Base-by-base conservation (phyloP, 1,140 invertebrate genomes). In the Drosophila kurseongensis region DNA sequence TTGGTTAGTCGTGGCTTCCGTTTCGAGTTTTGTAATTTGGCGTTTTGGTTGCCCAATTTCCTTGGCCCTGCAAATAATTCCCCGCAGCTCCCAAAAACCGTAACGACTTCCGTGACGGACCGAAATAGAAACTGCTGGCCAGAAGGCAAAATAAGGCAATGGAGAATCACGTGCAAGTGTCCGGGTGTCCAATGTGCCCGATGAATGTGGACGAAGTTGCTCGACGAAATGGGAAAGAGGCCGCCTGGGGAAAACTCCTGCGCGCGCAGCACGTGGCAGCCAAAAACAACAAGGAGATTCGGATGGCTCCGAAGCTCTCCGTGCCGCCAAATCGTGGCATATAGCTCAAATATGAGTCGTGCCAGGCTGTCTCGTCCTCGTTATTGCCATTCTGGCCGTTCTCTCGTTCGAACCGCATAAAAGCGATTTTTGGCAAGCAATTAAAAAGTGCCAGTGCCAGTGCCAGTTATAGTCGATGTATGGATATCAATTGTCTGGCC, bases 211-310 rank as follows among this genome's bases (percentile, higher is more conserved):
- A 75, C 61, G 83, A 83, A 78, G 68, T 78, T 67, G 59, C 69
- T 75, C 75, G 71, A 55, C 66, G 69, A 67, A 83, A 72, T 82
- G 67, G 40, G 57, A 62, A 42, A 68, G 61, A 50, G 57, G 13
- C 58, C 41, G 56, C 45, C 52, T 12, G 44, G 41, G 61, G 62
- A 51, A 58, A 85, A 86, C 78, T 76, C 58, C 81, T 89, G 84
- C 84, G 84, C 84, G 85, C 84, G 84, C 84, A 89, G 85, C 84
- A 89, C 84, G 84, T 89, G 84, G 71, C 80, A 18, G 69, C 52
- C 81, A 80, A 76, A 35, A 71, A 54, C 66, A 84, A 77, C 72
- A 85, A 42, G 56, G 61, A 61, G 56, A 61, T 27, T 67, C 65
- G 65, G 50, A 45, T 62, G 58, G 62, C 59, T 35, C 58, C 58